These are phyloP conservation scores for Coccyzus lansbergi DNA, from an alignment of 2,797 vertebrate species.

Conservation along the genomic window DNA sequence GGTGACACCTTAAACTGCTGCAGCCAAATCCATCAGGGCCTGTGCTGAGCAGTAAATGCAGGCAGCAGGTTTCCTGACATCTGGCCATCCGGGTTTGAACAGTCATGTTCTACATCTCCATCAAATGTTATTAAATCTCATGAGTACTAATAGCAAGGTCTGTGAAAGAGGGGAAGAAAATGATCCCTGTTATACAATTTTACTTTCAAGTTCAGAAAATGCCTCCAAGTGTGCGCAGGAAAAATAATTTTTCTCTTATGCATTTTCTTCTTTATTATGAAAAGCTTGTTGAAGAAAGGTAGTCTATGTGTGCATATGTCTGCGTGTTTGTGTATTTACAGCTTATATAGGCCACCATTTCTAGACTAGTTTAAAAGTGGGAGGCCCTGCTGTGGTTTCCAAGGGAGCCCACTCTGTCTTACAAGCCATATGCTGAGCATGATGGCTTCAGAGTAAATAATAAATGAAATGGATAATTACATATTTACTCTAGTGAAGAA, in stretches of 20 bases:
- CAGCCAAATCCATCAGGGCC: not conserved
- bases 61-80: not conserved
- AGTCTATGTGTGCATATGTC: not conserved
- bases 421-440: not conserved
- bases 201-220: slow-evolving; percentile 4
- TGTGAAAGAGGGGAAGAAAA: not conserved
- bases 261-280: not conserved
- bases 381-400: not conserved
- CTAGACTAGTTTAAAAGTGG: not conserved
- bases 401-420: not conserved
- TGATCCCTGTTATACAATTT: not conserved
- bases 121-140: not conserved
- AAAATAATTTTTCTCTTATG: not conserved
- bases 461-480: slow-evolving; percentile 4
- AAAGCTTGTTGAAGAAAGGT: not conserved
- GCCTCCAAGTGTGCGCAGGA: not conserved
- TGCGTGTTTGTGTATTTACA: not conserved
- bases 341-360: not conserved
- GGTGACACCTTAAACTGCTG: fast-evolving
- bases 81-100: not conserved
- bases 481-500: not conserved
- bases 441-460: slow-evolving; percentile 6
- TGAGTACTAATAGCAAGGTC: not conserved
- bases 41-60: not conserved
- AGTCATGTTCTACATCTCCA: not conserved